These are phyloP conservation scores for Sinodicranocentrus sp. DNA, from an alignment of 2,888 invertebrate species.

Conservation along the genomic window DNA sequence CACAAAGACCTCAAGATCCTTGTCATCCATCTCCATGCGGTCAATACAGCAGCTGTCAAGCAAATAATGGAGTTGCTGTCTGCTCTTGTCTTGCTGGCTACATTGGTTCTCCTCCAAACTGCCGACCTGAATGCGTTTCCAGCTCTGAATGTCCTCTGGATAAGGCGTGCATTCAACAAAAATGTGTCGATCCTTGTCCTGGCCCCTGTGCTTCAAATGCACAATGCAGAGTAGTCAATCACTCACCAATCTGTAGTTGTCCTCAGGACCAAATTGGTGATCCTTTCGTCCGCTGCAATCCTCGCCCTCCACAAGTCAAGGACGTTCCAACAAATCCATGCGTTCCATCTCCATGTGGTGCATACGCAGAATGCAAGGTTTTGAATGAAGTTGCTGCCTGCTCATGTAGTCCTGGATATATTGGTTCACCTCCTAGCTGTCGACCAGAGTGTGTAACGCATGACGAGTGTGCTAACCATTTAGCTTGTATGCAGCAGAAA, in stretches of 20 bases:
- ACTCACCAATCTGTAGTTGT: slow-evolving; percentile 87
- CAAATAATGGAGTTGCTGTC: slow-evolving; percentile 63
- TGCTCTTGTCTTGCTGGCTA: slow-evolving; percentile 83
- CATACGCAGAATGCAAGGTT: slow-evolving; percentile 77
- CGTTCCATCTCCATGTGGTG: slow-evolving; percentile 85
- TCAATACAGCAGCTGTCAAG: slow-evolving; percentile 82
- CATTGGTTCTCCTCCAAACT: slow-evolving; percentile 81
- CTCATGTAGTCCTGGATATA: slow-evolving; percentile 80
- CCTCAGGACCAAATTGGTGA: slow-evolving; percentile 90
- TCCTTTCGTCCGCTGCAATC: slow-evolving; percentile 83
- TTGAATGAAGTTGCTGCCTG: slow-evolving; percentile 82
- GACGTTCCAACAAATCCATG: slow-evolving; percentile 79
- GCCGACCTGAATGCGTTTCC: slow-evolving; percentile 83
- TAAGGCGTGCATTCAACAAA: slow-evolving; percentile 77
- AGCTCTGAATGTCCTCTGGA: slow-evolving; percentile 81
- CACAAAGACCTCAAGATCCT: slow-evolving; percentile 80
- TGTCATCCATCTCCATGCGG: slow-evolving; percentile 85
- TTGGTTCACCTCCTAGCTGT: slow-evolving; percentile 78
- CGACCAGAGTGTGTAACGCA: slow-evolving; percentile 82
- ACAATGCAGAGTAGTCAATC: slow-evolving; percentile 77
- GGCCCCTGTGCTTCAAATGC: slow-evolving; percentile 87
- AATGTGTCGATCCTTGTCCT: slow-evolving; percentile 80
- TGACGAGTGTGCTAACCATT: slow-evolving; percentile 79
- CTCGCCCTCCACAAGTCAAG: slow-evolving; percentile 77
- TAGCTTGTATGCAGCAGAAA: slow-evolving; percentile 78